These are phyloP conservation scores for Arrhamphus sclerolepis DNA, from an alignment of 2,797 vertebrate genomes.

Conservation along the genomic window DNA sequence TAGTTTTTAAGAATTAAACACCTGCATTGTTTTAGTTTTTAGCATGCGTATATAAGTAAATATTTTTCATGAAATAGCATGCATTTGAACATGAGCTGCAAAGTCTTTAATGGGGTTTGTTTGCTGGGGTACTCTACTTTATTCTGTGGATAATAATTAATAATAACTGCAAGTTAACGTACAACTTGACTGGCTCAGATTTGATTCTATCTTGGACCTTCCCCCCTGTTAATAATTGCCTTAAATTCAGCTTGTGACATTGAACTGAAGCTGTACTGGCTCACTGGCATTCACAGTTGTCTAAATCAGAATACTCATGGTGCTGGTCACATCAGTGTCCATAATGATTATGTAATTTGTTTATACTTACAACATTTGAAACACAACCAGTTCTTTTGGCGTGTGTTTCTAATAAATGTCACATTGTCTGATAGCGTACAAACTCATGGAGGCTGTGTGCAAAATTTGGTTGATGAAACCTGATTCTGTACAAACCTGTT, in stretches of 20 bases:
- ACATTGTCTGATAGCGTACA: conserved; percentile 1
- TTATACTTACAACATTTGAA: conserved; percentile 14
- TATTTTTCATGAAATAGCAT: no score
- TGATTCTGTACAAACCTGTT: conserved; percentile 25
- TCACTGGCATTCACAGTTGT: conserved; percentile 11
- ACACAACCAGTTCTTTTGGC: not conserved
- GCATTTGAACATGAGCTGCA: not conserved
- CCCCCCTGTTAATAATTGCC: conserved; percentile 62
- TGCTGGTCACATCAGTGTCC: not conserved
- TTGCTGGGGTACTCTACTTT: conserved; percentile 23
- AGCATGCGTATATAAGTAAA: no score
- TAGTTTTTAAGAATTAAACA: no score
- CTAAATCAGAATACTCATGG: conserved; percentile 9
- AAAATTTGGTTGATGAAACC: conserved; percentile 1
- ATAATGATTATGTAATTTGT: not conserved
- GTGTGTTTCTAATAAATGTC: conserved; percentile 21
- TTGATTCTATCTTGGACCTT: conserved; percentile 34
- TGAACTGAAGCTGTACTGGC: conserved; percentile 41
- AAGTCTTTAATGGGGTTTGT: not conserved
- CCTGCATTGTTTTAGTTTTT: no score
- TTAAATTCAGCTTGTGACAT: conserved; percentile 44
- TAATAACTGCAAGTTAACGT: conserved; percentile 77
- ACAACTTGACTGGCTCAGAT: conserved; percentile 66
- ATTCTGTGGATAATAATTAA: conserved; percentile 50
- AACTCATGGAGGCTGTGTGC: conserved; percentile 7